Conservation (phyloP, 2,888 invertebrate genomes). For the Thera obeliscata region DNA sequence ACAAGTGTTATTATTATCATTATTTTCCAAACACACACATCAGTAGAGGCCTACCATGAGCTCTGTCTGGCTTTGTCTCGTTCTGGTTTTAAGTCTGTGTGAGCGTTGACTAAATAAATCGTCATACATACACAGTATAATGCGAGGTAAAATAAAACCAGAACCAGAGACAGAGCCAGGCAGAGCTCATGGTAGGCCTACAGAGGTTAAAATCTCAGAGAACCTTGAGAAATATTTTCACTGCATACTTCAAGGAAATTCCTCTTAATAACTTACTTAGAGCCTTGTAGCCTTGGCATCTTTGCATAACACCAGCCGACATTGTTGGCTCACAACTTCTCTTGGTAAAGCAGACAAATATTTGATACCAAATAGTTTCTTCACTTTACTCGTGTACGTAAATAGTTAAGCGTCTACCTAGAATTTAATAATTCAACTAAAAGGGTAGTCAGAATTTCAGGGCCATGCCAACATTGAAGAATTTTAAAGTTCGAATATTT, state of each 20-base stretch:
- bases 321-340: constrained; percentile 31
- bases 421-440: not conserved
- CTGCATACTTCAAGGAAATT: constrained; percentile 24
- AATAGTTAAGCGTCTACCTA: constrained; percentile 10
- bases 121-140: too few relatives aligned
- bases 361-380: constrained; percentile 38
- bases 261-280: constrained; percentile 13
- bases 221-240: constrained; percentile 2
- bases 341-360: constrained; percentile 34
- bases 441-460: not conserved
- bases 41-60: too few relatives aligned
- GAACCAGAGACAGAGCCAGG: too few relatives aligned
- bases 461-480: not conserved
- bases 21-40: too few relatives aligned
- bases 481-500: not conserved
- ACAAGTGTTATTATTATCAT: too few relatives aligned
- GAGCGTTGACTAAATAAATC: too few relatives aligned
- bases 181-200: too few relatives aligned
- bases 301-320: constrained; percentile 28
- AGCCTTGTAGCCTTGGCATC: constrained; percentile 27
- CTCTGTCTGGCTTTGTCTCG: too few relatives aligned
- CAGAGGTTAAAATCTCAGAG: too few relatives aligned
- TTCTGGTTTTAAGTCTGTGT: too few relatives aligned
- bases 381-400: constrained; percentile 26
- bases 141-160: too few relatives aligned